Percentiles rank a stretch among this genome's conserved stretches.
phyloP scores from a whole-genome alignment of 2,797 vertebrate species.

The Alexandromys oeconomus region DNA sequence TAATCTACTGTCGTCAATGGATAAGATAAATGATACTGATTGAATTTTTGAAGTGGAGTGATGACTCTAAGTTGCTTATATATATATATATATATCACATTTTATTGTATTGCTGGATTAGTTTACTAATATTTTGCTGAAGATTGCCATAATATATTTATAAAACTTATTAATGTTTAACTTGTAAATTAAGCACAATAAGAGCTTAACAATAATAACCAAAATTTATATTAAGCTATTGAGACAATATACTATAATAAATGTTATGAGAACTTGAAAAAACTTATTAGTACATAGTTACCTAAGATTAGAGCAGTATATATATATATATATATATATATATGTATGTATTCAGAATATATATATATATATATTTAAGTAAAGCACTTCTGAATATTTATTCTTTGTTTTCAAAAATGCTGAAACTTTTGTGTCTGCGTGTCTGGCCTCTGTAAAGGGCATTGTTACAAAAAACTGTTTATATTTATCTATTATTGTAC shows the following conservation, averaged over 20 bases:
- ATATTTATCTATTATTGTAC: neutral
- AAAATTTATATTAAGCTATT: neutral
- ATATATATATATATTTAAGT: no score
- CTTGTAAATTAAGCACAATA: neutral
- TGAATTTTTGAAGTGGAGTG: neutral
- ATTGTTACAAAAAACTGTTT: no score
- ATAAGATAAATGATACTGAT: neutral
- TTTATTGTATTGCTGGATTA: neutral
- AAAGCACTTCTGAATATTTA: neutral
- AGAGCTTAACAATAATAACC: neutral
- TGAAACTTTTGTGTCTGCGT: neutral
- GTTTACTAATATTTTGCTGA: neutral
- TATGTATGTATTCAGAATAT: no score
- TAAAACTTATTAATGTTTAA: neutral
- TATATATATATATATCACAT: no score
- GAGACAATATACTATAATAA: neutral
- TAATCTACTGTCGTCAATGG: neutral
- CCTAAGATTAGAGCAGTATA: neutral
- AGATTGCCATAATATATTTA: neutral
- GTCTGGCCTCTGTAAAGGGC: neutral
- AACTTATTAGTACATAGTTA: neutral
- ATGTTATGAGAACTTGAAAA: neutral
- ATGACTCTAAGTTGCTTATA: neutral
- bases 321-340: no score
- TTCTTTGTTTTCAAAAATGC: neutral